Evolutionary conservation across 2,797 vertebrate species (phyloP), one percentile per base, ranked within the genome.

Genomic region (Centroberyx gerrardi): DNA sequence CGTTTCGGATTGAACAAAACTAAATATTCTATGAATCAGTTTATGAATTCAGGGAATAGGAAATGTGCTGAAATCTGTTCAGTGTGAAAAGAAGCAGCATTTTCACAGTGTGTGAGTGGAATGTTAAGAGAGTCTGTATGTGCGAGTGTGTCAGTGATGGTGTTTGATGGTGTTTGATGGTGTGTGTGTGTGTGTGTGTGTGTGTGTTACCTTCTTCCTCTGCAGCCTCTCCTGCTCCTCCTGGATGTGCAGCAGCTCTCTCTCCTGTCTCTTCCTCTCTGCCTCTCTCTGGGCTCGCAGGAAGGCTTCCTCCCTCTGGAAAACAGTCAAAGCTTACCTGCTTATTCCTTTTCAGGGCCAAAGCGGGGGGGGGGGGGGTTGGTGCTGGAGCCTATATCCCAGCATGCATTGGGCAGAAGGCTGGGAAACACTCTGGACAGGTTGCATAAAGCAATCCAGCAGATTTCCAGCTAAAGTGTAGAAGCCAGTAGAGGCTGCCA

Each of bases 191-290:
- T 59, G 67, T 69, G 40, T 53, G n/a, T 62, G 56, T 62, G 58
- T 52, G 48, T 55, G 1, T 18, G 64, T 1, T 69, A 96, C 95
- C 95, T 95, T 96, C 93, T 94, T 96, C 82, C 95, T 95, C 88
- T 93, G 94, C 84, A 90, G 93, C 36, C 95, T 86, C 88, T 95
- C 95, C 81, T 95, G 92, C 79, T 96, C 95, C 86, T 96, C 95
- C 90, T 94, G 94, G 28, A 95, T 82, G 87, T 95, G 95, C 69
- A 93, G 87, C 87, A 87, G 90, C 90, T 95, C 95, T 68, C 95
- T 78, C 78, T 95, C 92, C 79, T 89, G 89, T 3, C 92, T 82
- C 90, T 94, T 95, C 83, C 92, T 92, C 79, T 96, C 94, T 0
- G 94, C 93, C 80, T 95, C 93, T 15, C 66, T 88, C 80, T 95